Evolutionary conservation across 2,113 vertebrate genomes (phyloP), one percentile per base, ranked within the genome.

Genomic region (Vimba vimba): DNA sequence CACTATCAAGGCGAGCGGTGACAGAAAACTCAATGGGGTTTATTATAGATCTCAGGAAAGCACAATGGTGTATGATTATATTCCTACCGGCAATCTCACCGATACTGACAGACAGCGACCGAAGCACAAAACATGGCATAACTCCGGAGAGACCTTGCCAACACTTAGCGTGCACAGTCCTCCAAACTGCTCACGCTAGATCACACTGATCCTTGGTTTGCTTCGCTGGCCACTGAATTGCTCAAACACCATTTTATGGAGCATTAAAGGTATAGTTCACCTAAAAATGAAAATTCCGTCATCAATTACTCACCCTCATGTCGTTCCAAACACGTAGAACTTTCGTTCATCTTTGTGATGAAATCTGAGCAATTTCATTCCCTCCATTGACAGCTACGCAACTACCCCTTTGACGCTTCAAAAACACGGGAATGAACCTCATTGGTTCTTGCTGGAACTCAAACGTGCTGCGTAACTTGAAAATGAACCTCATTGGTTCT

Each of bases 61-160:
- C 81, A 88, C 87, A 88, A 88, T 86, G 52, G 81, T 2, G 64
- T 78, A 79, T 86, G 85, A 88, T 86, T 86, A 83, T 36, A 45
- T 57, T 60, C 59, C 47, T 66, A 39, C 30, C 75, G 17, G 45
- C 45, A 66, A 64, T 36, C 55, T 55, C 69, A 15, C n/a, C 27
- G 8, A 8, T 64, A 57, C 52, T 84, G 80, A 83, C 68, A 60
- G 75, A 84, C 79, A 76, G 64, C 13, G 43, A 83, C 30, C 11
- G 50, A 85, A 79, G 83, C 73, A 71, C 75, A 69, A 73, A 69
- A 79, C 79, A 55, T 64, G 30, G 36, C 47, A 74, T 36, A 86
- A 59, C 87, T 80, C 45, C 47, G 77, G 68, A 71, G 82, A 55
- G 81, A 83, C 25, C 59, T 55, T 50, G n/a, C 27, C 69, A 52